Evolutionary conservation across 1,140 invertebrate genomes (phyloP), one percentile per base, ranked within the genome.

Genomic region (Lethrus apterus): DNA sequence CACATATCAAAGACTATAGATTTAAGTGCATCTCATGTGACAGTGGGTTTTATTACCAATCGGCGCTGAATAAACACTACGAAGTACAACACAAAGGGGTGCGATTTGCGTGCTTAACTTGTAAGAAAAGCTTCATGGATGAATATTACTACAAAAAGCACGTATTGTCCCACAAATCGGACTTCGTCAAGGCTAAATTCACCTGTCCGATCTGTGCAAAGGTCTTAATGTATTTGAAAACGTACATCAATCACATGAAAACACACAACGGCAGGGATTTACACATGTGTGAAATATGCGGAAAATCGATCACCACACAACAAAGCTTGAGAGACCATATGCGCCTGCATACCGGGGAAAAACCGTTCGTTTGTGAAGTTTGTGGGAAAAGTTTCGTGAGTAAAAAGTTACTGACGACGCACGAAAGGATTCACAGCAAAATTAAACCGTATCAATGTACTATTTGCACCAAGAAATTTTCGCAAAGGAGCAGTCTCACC

Each of bases 351-450:
- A 62, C 61, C 0, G 64, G 63, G 3, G 62, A 86, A 59, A 74
- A 50, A 46, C 59, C 59, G 72, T 80, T 47, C 34, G 33, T 46
- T 8, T 65, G 62, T 48, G 48, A 52, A n/a, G 42, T 51, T 14
- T 64, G 62, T 42, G 52, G 47, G 4, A 59, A 60, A 21, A 36
- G 43, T 7, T 64, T 64, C 36, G 58, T 43, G 7, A 43, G 48
- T 10, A 59, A 57, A 17, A 48, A 29, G 13, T 43, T 26, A 9
- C 23, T 56, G 8, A 51, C 43, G 17, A 41, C 23, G 2, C 54
- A 56, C 32, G 31, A 55, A 21, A 60, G 79, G 2, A 77, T 76
- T 0, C 75, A 78, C 35, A 78, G 75, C 2, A 75, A 75, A 0
- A 74, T 76, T 31, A 71, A 73, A 46, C 76, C 76, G 0, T 78